Evolutionary conservation across 2,888 invertebrate genomes (phyloP), one percentile per base, ranked within the genome.

Genomic region (Odontomyia ornata): DNA sequence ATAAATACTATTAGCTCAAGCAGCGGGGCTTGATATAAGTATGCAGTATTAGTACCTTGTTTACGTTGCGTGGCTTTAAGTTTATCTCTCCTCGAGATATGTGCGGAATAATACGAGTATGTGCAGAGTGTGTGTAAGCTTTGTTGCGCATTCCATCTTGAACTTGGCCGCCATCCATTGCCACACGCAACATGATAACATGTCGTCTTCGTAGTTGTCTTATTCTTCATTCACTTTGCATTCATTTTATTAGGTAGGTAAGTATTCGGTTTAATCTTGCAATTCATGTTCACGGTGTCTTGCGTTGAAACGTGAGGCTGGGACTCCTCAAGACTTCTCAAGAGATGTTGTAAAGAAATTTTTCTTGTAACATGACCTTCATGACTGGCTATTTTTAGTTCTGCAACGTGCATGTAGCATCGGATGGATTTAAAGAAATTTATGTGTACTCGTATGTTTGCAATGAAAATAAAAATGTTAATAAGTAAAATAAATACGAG

Each of bases 311-410:
- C 9, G 9, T 9, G 36, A 36, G 36, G 36, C 9, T 36, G 36
- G 5, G 36, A 5, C 36, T 36, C 5, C 36, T 36, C 5, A 9
- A 60, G 25, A 18, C 5, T 60, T 25, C 57, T 25, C 23, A 60
- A 60, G 57, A 60, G 57, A 60, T 21, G 56, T n/a, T 56, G 23
- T 18, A 18, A 60, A 60, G 21, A 60, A 9, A 60, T 23, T 18
- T 60, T 64, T 69, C 69, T 69, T 69, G 47, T 18, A 69, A 47
- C 69, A 46, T 30, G 69, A 69, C 69, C 69, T 69, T 69, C 69
- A 47, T 28, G 60, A n/a, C 60, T 28, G 21, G 69, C 30, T 69
- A 69, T 69, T 69, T 69, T 69, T 69, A 69, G 69, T 27, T 65
- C n/a, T 69, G 21, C 5, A 25, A 7, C 25, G 25, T 60, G 5